phyloP scores from a whole-genome alignment of 2,113 vertebrate genomes.

The Motacilla tschutschensis region DNA sequence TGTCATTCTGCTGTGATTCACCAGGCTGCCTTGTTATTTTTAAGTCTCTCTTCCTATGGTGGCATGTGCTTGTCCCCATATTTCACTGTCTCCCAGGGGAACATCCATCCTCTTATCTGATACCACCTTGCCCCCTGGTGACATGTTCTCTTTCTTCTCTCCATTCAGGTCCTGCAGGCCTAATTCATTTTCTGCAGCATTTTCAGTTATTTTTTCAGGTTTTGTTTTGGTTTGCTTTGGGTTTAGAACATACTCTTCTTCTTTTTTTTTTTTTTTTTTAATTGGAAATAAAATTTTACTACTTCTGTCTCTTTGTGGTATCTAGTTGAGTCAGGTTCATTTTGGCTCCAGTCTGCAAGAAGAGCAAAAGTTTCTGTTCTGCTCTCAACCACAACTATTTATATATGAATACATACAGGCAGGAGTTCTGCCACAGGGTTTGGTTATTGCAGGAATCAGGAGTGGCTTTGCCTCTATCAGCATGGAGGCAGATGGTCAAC shows the following conservation, averaged over 20 bases:
- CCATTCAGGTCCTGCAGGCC: not conserved
- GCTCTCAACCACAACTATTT: not conserved
- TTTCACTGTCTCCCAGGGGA: not conserved
- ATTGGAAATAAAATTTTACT: not conserved
- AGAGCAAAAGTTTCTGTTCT: not conserved
- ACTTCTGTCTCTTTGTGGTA: not conserved
- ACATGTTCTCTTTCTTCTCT: not conserved
- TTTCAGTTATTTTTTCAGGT: not conserved
- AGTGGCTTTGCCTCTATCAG: not conserved
- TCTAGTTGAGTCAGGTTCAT: not conserved
- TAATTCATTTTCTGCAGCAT: not conserved
- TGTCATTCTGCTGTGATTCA: constrained; percentile 17
- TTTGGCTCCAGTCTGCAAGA: not conserved
- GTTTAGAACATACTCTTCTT: not conserved
- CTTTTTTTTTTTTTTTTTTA: no score
- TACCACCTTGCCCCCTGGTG: constrained; percentile 23
- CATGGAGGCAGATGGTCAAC: not conserved
- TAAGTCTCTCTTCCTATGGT: not conserved
- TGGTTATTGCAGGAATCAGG: not conserved
- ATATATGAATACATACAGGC: accelerated
- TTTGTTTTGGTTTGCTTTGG: not conserved
- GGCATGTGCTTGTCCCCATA: not conserved
- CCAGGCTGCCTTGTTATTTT: constrained; percentile 16
- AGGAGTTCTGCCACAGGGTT: not conserved
- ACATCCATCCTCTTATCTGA: not conserved